A percentile compares a stretch with the other conserved stretches of the same genome.
Conservation (phyloP, 2,797 vertebrate species). For the Hapalemur alaotrensis region DNA sequence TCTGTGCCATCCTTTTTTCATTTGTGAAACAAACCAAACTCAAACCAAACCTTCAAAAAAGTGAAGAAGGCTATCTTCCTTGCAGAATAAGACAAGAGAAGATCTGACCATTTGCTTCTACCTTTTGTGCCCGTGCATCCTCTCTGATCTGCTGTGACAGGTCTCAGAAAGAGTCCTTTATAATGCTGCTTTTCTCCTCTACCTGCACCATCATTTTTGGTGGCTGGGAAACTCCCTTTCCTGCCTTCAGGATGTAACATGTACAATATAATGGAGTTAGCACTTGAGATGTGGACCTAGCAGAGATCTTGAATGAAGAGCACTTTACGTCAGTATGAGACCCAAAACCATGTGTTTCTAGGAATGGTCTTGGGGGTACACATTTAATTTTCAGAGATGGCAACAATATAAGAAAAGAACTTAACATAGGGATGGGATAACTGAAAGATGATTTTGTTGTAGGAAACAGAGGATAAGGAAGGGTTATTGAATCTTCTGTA, state of each 20-base stretch:
- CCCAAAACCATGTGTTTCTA: background rate
- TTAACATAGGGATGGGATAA: background rate
- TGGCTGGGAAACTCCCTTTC: background rate
- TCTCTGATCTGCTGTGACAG: constrained; percentile 63
- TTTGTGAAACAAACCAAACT: constrained; percentile 73
- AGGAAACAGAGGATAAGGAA: background rate
- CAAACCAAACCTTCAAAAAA: constrained; percentile 77
- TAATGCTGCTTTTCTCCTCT: constrained; percentile 30
- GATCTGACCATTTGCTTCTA: constrained; percentile 42
- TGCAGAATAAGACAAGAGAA: constrained; percentile 71
- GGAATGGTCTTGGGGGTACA: background rate
- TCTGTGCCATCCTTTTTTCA: constrained; percentile 75
- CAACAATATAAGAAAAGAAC: background rate
- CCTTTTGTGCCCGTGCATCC: constrained; percentile 34
- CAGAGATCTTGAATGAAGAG: background rate
- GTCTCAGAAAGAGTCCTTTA: constrained; percentile 46
- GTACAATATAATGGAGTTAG: background rate
- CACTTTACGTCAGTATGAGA: background rate
- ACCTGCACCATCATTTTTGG: constrained; percentile 12
- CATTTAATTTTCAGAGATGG: constrained; percentile 20
- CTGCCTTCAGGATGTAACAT: background rate
- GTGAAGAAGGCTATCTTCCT: constrained; percentile 67
- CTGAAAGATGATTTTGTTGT: background rate
- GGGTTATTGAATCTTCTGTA: background rate
- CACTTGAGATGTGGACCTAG: background rate